Base-by-base conservation (phyloP, 2,888 invertebrate species). In the Euzophera pinguis region DNA sequence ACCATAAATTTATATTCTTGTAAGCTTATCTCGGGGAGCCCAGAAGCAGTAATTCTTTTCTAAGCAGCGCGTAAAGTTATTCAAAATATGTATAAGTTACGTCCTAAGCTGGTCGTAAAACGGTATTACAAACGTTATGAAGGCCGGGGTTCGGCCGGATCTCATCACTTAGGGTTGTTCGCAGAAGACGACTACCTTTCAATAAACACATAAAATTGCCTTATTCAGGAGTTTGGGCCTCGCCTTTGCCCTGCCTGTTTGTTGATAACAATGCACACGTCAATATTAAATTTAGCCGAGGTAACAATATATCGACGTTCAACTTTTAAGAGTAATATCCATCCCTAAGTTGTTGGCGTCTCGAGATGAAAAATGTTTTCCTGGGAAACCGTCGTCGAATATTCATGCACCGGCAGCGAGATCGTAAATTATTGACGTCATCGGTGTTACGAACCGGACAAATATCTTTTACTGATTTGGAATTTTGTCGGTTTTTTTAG, bases 51-150 rank as follows among this genome's bases (percentile, higher is more conserved):
- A 79, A 81, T 80, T 82, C 75, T 81, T 84, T 81, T 78, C 74
- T 74, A 79, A 83, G 80, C 69, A 78, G 74, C 69, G 66, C 77
- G 75, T 81, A 83, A 86, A 84, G 78, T 83, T 85, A 86, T 86
- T 84, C 81, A 83, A 85, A 86, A 86, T 85, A 84, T 84, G 81
- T 84, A 85, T 86, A 85, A 86, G 80, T 83, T 82, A 82, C 80
- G 78, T 80, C 76, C 84, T 84, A 81, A 84, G 84, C 82, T 78
- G 78, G 75, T 81, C 85, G 76, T 87, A 87, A 88, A 88, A 84
- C 76, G 72, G 82, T 82, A 86, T 87, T 86, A 86, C 84, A 84
- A 81, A 81, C 84, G 82, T 84, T 85, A 83, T 73, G 81, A 75
- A 81, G 81, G 80, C 79, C 74, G 73, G 81, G 84, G 77, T 79